Conservation (phyloP, 2,888 invertebrate genomes). For the Sminthurinus aureus region DNA sequence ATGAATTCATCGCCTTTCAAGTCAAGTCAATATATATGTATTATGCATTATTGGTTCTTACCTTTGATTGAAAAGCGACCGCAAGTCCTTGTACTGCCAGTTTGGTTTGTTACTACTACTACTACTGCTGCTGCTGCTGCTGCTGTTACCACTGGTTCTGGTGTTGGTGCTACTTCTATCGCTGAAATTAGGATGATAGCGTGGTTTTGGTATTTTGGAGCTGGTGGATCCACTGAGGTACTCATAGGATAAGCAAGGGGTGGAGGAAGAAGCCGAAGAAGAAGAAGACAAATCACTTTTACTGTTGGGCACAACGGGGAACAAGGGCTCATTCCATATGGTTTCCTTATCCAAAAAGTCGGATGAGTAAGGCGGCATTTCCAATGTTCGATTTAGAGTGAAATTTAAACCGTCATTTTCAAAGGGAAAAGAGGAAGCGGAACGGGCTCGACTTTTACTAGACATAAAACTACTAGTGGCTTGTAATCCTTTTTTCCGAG, state of each 20-base stretch:
- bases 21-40: no score
- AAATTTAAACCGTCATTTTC: constrained; percentile 52
- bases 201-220: constrained; percentile 5
- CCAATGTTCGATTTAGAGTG: constrained; percentile 48
- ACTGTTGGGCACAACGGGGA: constrained; percentile 43
- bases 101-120: constrained; percentile 42
- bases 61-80: constrained; percentile 58
- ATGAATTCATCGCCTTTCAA: no score
- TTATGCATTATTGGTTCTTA: constrained; percentile 16
- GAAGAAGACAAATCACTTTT: constrained; percentile 23
- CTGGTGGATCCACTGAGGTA: constrained; percentile 17
- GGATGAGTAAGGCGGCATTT: constrained; percentile 54
- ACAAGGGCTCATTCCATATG: constrained; percentile 56
- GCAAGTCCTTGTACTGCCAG: constrained; percentile 58
- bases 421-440: constrained; percentile 22
- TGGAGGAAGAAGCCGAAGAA: background rate
- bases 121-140: background rate
- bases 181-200: no score
- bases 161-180: no score
- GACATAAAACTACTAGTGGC: background rate
- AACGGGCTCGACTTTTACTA: background rate
- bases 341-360: constrained; percentile 53
- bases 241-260: constrained; percentile 48
- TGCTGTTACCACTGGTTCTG: background rate
- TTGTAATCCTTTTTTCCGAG: constrained; percentile 26